These are phyloP conservation scores for Dynastes grantii DNA, from an alignment of 2,888 invertebrate genomes.

Conservation along the genomic window DNA sequence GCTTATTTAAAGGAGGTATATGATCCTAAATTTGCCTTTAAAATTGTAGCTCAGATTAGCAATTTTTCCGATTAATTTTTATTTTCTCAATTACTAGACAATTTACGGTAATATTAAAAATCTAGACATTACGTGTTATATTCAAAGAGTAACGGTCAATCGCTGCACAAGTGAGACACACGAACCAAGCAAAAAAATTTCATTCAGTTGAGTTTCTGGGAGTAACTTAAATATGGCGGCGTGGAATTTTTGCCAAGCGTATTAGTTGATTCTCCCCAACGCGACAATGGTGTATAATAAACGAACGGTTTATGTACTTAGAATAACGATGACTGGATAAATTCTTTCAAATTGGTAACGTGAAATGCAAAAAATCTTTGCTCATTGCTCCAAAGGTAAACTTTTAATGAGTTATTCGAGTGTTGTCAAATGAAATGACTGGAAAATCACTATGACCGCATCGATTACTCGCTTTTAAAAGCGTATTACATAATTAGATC, in stretches of 20 bases:
- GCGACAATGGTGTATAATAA: not conserved
- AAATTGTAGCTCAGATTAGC: no score
- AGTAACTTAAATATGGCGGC: slow-evolving; percentile 3
- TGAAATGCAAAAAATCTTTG: slow-evolving; percentile 20
- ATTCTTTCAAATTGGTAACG: slow-evolving; percentile 8
- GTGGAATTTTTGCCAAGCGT: slow-evolving; percentile 10
- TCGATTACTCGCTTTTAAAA: not conserved
- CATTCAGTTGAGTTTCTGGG: not conserved
- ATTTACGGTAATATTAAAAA: no score
- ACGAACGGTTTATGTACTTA: not conserved
- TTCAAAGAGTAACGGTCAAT: no score
- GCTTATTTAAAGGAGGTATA: no score
- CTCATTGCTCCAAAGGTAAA: slow-evolving; percentile 24
- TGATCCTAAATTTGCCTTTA: no score
- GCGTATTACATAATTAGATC: not conserved
- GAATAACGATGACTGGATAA: slow-evolving; percentile 26
- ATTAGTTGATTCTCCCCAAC: not conserved
- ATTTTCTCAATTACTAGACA: no score
- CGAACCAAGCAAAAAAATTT: not conserved
- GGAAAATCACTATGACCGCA: slow-evolving; percentile 19
- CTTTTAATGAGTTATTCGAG: slow-evolving; percentile 7
- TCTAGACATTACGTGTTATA: no score
- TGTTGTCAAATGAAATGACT: slow-evolving; percentile 10
- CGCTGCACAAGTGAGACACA: not conserved
- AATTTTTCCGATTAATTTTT: no score